These are phyloP conservation scores for Coenonympha glycerion DNA, from an alignment of 2,888 invertebrate species.

Conservation along the genomic window DNA sequence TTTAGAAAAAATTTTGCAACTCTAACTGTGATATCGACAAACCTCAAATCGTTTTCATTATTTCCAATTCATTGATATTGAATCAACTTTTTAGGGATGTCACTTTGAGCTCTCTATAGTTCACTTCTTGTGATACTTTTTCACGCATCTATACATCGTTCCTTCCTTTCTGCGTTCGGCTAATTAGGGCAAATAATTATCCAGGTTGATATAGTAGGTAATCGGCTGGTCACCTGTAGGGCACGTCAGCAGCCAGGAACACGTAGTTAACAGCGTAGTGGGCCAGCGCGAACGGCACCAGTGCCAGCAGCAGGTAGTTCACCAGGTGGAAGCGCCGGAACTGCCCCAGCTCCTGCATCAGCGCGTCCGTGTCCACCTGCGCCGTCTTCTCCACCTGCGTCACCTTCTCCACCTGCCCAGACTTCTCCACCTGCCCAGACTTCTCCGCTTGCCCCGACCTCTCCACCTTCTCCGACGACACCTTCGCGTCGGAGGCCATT, in stretches of 20 bases:
- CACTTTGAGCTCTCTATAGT: no score
- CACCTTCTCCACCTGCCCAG: conserved; percentile 54
- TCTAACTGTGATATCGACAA: no score
- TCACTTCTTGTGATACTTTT: no score
- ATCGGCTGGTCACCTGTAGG: conserved; percentile 55
- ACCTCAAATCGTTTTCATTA: no score
- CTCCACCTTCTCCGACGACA: neutral
- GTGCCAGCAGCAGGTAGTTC: conserved; percentile 48
- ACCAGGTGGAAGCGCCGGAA: conserved; percentile 50
- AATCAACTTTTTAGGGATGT: no score
- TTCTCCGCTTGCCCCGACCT: conserved; percentile 42
- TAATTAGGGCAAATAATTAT: no score
- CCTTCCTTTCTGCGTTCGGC: no score
- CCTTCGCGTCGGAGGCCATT: neutral
- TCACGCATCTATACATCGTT: no score
- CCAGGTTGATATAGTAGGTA: neutral
- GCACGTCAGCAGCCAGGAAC: conserved; percentile 59
- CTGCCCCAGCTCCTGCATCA: conserved; percentile 64
- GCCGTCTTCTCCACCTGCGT: conserved; percentile 25
- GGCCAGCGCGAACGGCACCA: conserved; percentile 43
- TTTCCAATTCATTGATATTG: no score
- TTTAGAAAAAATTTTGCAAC: no score
- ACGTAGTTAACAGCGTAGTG: conserved; percentile 57
- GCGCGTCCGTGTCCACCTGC: conserved; percentile 49
- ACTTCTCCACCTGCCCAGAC: conserved; percentile 54